Percentiles rank a stretch among this genome's conserved stretches.
Conservation (phyloP, 2,888 invertebrate genomes). For the Hemaris fuciformis region DNA sequence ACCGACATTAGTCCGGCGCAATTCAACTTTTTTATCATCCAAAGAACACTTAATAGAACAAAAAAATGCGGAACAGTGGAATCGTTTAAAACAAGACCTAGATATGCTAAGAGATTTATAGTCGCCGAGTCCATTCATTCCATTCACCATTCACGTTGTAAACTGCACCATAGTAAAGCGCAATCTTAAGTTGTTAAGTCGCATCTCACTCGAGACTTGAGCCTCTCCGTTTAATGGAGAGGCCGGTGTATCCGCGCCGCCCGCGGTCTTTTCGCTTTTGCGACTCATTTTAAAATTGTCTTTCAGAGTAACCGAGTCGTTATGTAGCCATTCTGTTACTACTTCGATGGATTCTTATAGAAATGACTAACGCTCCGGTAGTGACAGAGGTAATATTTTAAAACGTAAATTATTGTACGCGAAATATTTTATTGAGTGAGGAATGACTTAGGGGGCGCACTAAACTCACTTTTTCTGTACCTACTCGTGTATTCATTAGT, state of each 20-base stretch:
- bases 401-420: too few species aligned
- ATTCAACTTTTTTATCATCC: too few species aligned
- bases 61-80: neutral
- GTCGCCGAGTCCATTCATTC: slow-evolving; percentile 4
- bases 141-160: slow-evolving; percentile 10
- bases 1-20: too few species aligned
- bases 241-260: slow-evolving; percentile 19
- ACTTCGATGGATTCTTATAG: slow-evolving; percentile 6
- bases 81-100: neutral
- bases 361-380: neutral
- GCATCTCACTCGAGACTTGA: slow-evolving; percentile 38
- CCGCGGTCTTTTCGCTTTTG: slow-evolving; percentile 11
- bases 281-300: slow-evolving; percentile 10
- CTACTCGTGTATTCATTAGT: too few species aligned
- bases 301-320: slow-evolving; percentile 2
- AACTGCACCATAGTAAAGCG: slow-evolving; percentile 11
- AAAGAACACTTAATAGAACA: neutral
- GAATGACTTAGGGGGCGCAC: too few species aligned
- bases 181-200: slow-evolving; percentile 47
- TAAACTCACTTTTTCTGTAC: too few species aligned
- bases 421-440: too few species aligned
- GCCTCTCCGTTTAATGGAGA: slow-evolving; percentile 52
- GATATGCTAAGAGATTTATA: neutral
- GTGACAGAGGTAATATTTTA: neutral
- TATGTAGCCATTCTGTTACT: slow-evolving; percentile 7